Evolutionary conservation across 2,888 invertebrate genomes (phyloP), one percentile per base, ranked within the genome.

Genomic region (Mylabris sibirica): DNA sequence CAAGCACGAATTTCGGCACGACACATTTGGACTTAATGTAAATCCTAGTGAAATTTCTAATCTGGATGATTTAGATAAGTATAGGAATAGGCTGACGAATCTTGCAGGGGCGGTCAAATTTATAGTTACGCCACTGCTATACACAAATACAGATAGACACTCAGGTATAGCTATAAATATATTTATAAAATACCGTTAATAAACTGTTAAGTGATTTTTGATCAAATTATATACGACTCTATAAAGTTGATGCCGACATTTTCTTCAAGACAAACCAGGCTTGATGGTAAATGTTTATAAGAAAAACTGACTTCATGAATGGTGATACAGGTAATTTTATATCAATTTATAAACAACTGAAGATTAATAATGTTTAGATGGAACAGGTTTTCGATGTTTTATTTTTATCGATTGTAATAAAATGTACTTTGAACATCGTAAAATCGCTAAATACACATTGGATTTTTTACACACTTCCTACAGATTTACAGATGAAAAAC

Each of bases 221-320:
- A 49, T 49, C 49, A 49, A 49, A 20, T 9, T 9, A 20, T 20
- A 20, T 20, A 30, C 30, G 8, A 30, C 11, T 6, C 20, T 20
- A 44, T 44, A 49, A 49, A 49, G 49, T 20, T 49, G 20, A 49
- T 49, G 20, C 49, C 49, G 49, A 20, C 49, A 20, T 20, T 49
- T 49, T 49, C 49, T 49, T 49, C 17, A 20, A 49, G 49, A 49
- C 49, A 49, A 20, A 49, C 20, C 49, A 49, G 20, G 49, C 3
- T 49, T 49, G 49, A 49, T 49, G 49, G 49, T 44, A 44, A 44
- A 41, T 49, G 30, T 30, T 30, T 17, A 49, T 17, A 49, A 30
- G 30, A 60, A 60, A 60, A 60, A 60, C 34, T 20, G 20, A 38
- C 12, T 60, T 60, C 60, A 60, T 60, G 60, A 60, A 60, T 60